Evolutionary conservation across 2,113 vertebrate species (phyloP).

Genomic region (Phycodurus eques): DNA sequence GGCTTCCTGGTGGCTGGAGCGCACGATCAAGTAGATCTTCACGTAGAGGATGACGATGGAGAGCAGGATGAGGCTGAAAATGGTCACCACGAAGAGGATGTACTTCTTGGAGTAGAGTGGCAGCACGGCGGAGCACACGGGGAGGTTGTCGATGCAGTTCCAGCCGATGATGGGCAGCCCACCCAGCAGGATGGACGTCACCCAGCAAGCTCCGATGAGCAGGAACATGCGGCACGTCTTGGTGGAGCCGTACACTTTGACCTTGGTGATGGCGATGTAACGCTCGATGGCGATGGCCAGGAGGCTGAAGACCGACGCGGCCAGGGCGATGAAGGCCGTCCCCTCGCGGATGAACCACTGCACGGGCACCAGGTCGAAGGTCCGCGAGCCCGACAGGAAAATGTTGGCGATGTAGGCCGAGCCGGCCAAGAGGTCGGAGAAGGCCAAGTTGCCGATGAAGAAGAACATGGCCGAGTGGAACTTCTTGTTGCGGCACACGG

Average conservation of each 20-base stretch:
- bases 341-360: conserved; percentile 95
- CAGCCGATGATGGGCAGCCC: conserved; percentile 92
- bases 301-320: conserved; percentile 91
- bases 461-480: conserved; percentile 96
- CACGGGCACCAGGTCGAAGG: conserved; percentile 78
- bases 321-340: conserved; percentile 87
- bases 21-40: conserved; percentile 89
- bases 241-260: conserved; percentile 86
- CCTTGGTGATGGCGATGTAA: conserved; percentile 88
- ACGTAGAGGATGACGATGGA: conserved; percentile 88
- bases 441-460: conserved; percentile 92
- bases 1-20: conserved; percentile 86
- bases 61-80: conserved; percentile 85
- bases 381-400: conserved; percentile 80
- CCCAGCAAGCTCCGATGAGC: conserved; percentile 92
- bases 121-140: conserved; percentile 84
- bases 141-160: conserved; percentile 86
- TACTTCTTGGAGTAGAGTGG: conserved; percentile 93
- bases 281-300: conserved; percentile 94
- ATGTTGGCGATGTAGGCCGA: conserved; percentile 89
- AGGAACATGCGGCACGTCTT: conserved; percentile 90
- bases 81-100: conserved; percentile 84
- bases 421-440: conserved; percentile 88
- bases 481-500: conserved; percentile 88
- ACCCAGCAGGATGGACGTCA: conserved; percentile 82